Conservation (phyloP, 2,888 invertebrate genomes). For the Drosophila pseudotakahashii region DNA sequence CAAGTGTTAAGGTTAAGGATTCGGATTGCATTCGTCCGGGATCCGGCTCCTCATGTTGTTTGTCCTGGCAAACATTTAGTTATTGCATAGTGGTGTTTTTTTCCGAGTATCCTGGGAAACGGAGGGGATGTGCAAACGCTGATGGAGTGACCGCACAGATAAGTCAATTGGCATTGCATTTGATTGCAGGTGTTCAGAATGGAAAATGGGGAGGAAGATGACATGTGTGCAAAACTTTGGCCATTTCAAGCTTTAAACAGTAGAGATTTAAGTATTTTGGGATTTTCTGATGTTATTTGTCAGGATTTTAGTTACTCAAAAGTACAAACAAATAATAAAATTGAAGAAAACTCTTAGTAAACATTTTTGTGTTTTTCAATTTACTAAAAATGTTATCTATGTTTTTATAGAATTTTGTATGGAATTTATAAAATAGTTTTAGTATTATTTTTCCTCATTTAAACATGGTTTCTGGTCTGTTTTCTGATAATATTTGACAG, state of each 20-base stretch:
- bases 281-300: no score
- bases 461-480: no score
- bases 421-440: no score
- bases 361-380: no score
- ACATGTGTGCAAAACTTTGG: neutral
- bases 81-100: slow-evolving; percentile 46
- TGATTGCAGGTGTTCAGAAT: slow-evolving; percentile 57
- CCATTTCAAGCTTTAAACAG: no score
- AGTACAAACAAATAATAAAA: neutral
- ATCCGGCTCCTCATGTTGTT: slow-evolving; percentile 58
- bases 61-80: slow-evolving; percentile 69
- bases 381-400: no score
- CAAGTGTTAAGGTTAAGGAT: slow-evolving; percentile 57
- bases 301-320: no score
- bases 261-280: no score
- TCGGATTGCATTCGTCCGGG: slow-evolving; percentile 50
- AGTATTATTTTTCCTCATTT: no score
- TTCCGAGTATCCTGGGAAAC: slow-evolving; percentile 9
- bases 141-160: slow-evolving; percentile 65
- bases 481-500: no score
- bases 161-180: slow-evolving; percentile 69
- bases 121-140: slow-evolving; percentile 19
- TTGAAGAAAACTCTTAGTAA: neutral
- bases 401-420: no score
- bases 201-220: neutral